phyloP scores from a whole-genome alignment of 2,113 vertebrate species.

The Vulpes vulpes region DNA sequence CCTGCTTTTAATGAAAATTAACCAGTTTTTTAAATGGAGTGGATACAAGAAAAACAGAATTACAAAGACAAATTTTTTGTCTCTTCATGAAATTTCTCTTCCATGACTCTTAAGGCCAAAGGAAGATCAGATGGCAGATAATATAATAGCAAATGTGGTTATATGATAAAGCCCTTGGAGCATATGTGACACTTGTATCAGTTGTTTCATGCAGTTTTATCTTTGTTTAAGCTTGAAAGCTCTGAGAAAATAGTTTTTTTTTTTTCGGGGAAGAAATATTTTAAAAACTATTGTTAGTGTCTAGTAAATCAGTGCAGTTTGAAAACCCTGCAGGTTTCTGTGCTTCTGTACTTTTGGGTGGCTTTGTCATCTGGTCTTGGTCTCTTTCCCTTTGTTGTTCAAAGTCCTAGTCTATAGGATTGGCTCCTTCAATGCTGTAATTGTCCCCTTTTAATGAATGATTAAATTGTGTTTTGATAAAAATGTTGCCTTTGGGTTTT shows the following conservation, averaged over 20 bases:
- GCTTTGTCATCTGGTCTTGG: background rate
- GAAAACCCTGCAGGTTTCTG: background rate
- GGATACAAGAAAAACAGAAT: background rate
- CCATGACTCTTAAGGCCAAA: background rate
- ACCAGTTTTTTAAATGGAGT: constrained; percentile 1
- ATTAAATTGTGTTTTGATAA: constrained; percentile 57
- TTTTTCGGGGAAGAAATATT: background rate
- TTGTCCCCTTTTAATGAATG: background rate
- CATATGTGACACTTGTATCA: background rate
- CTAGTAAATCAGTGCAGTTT: background rate
- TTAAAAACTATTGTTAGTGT: background rate
- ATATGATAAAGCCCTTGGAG: background rate
- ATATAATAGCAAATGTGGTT: background rate
- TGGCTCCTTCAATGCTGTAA: background rate
- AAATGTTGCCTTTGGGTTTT: constrained; percentile 7
- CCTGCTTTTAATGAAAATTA: background rate
- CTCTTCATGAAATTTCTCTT: constrained; percentile 49
- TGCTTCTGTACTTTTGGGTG: background rate
- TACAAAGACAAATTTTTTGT: background rate
- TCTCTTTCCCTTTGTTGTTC: background rate
- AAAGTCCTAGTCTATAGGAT: background rate
- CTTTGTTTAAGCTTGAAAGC: constrained; percentile 43
- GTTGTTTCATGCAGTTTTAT: constrained; percentile 6
- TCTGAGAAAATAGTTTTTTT: constrained; percentile 23
- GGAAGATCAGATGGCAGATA: background rate